Base-by-base conservation (phyloP, 2,797 vertebrate genomes). In the Brachymystax lenok region DNA sequence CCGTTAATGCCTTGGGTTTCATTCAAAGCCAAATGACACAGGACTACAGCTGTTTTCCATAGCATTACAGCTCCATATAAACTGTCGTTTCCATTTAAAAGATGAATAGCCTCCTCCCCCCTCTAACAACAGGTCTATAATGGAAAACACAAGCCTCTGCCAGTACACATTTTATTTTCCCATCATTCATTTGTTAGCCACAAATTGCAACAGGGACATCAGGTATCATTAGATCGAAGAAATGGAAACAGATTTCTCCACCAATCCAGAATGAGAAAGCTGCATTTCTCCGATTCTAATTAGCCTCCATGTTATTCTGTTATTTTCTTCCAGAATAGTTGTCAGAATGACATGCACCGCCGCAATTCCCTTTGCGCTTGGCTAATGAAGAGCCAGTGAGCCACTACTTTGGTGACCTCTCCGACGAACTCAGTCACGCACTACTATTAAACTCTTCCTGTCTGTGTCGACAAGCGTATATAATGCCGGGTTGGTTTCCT, bases 21-120 rank as follows among this genome's bases (percentile, higher is more conserved):
- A 84, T 64, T 83, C 83, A 82, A 82, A 85, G 69, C 64, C 80
- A 88, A 87, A 83, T 80, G 77, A 87, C 75, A 28, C 69, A 71
- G 74, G 50, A 81, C 79, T 69, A 69, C 84, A 85, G 79, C 81
- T 78, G 80, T 85, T 91, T 87, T 87, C 81, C 84, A 82, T 69
- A 77, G 72, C 33, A 68, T 50, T 74, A 81, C 6, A 51, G 73
- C 56, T 12, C 75, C 40, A 46, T 81, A 79, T 72, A 79, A 74
- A 50, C 76, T 80, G 78, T 79, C 59, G 17, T 73, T 85, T 74
- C 79, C 77, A 82, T 81, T 82, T 84, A 73, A 83, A 69, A 78
- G 79, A 81, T 54, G 21, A 74, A 71, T 74, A 35, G 8, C 21
- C 3, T 16, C 64, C 68, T 77, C 30, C 24, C 6, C 74, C 79